Evolutionary conservation across 2,113 vertebrate species (phyloP).

Genomic region (Seriola aureovittata): DNA sequence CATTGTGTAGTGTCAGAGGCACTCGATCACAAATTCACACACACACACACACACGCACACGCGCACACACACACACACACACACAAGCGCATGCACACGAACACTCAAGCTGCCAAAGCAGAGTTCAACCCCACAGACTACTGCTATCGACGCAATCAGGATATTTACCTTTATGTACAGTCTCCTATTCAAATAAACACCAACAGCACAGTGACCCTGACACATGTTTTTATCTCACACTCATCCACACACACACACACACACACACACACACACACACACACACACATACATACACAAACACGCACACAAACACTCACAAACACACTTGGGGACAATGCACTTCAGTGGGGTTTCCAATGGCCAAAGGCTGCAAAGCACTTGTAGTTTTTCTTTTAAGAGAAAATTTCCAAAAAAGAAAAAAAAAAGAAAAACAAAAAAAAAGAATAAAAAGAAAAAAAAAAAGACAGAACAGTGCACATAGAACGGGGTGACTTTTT

Average conservation of each 20-base stretch:
- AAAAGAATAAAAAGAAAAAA: slow-evolving; percentile 28
- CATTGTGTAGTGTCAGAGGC: slow-evolving; percentile 92
- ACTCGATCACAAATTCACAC: slow-evolving; percentile 68
- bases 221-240: slow-evolving; percentile 84
- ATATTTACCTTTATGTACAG: slow-evolving; percentile 85
- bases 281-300: slow-evolving; percentile 83
- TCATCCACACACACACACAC: slow-evolving; percentile 81
- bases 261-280: slow-evolving; percentile 82
- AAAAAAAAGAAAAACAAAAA: slow-evolving; percentile 36
- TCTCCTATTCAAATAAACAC: slow-evolving; percentile 86
- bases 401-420: slow-evolving; percentile 15
- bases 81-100: slow-evolving; percentile 10
- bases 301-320: slow-evolving; percentile 82
- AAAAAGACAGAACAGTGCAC: slow-evolving; percentile 88
- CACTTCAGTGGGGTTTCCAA: slow-evolving; percentile 90
- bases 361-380: slow-evolving; percentile 93
- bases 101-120: slow-evolving; percentile 91
- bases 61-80: slow-evolving; percentile 44
- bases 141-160: slow-evolving; percentile 89
- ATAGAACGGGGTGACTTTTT: slow-evolving; percentile 88
- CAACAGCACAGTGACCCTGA: slow-evolving; percentile 76
- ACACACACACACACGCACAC: slow-evolving; percentile 34
- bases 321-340: slow-evolving; percentile 89
- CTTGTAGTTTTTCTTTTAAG: slow-evolving; percentile 73
- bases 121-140: slow-evolving; percentile 90